Conservation (phyloP, 2,797 vertebrate species). For the Enteromius paludinosus region DNA sequence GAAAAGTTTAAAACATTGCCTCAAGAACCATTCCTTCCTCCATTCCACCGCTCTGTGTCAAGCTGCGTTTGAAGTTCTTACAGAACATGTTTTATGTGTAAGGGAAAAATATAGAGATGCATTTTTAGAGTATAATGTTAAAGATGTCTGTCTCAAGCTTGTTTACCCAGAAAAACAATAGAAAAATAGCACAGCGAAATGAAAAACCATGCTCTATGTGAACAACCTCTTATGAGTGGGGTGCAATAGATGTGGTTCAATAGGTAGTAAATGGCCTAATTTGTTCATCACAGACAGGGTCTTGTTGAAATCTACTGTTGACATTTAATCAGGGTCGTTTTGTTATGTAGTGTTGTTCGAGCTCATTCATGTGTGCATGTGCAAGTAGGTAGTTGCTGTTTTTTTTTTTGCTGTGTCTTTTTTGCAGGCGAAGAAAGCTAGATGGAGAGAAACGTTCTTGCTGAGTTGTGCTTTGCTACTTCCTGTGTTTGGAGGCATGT, state of each 20-base stretch:
- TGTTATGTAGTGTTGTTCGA: conserved; percentile 14
- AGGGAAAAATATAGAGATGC: not conserved
- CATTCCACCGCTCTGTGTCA: too few relatives aligned
- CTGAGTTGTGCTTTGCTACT: conserved; percentile 29
- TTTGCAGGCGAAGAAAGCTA: conserved; percentile 11
- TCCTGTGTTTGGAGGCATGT: conserved; percentile 47
- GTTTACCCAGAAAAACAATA: not conserved
- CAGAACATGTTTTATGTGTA: not conserved
- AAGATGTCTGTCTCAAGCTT: not conserved
- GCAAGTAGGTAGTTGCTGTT: not conserved
- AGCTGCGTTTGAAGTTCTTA: not conserved
- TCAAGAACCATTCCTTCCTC: not conserved
- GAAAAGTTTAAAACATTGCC: not conserved
- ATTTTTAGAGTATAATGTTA: not conserved
- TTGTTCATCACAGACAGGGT: not conserved
- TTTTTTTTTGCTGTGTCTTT: not conserved
- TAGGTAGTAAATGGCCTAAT: not conserved
- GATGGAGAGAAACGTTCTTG: conserved; percentile 3
- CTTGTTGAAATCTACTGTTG: conserved; percentile 15
- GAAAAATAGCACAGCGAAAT: not conserved
- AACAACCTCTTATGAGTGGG: not conserved
- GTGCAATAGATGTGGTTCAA: not conserved
- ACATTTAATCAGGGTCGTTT: conserved; percentile 19
- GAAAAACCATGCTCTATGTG: not conserved
- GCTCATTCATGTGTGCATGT: conserved; percentile 22